Evolutionary conservation across 1,140 invertebrate species (phyloP).

Genomic region (Hyles vespertilio): DNA sequence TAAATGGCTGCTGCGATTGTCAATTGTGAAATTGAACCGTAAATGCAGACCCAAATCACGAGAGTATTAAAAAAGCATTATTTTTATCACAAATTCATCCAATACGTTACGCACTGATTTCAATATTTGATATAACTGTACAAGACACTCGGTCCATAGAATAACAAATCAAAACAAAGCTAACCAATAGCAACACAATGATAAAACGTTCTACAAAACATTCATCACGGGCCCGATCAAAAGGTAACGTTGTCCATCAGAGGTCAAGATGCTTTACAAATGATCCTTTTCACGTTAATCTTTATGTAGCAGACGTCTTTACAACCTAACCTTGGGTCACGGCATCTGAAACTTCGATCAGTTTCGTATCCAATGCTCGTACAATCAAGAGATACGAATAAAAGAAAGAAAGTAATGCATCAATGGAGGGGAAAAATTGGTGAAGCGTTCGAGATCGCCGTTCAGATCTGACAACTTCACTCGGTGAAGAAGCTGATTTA

Average conservation of each 20-base stretch:
- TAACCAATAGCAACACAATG: not conserved
- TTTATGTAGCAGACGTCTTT: slow-evolving; percentile 12
- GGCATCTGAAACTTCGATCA: slow-evolving; percentile 11
- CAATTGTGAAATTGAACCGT: too few species aligned
- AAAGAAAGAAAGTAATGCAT: slow-evolving; percentile 10
- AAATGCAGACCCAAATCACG: too few species aligned
- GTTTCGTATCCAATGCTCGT: slow-evolving; percentile 14
- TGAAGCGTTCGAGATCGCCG: slow-evolving; percentile 6
- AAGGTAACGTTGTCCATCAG: slow-evolving; percentile 24
- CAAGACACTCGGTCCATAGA: too few species aligned
- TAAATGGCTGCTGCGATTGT: too few species aligned
- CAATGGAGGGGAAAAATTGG: slow-evolving; percentile 16
- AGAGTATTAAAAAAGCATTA: too few species aligned
- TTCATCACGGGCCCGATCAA: slow-evolving; percentile 19
- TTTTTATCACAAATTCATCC: too few species aligned
- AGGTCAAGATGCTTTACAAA: slow-evolving; percentile 26
- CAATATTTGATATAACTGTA: too few species aligned
- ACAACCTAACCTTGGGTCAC: slow-evolving; percentile 12
- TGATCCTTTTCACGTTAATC: slow-evolving; percentile 23
- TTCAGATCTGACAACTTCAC: slow-evolving; percentile 18
- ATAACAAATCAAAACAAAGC: not conserved
- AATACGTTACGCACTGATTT: too few species aligned
- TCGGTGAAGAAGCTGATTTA: slow-evolving; percentile 41
- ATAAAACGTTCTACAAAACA: slow-evolving; percentile 12
- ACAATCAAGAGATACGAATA: slow-evolving; percentile 6